phyloP scores from a whole-genome alignment of 1,140 invertebrate genomes.

The Scaptomyza graminum region DNA sequence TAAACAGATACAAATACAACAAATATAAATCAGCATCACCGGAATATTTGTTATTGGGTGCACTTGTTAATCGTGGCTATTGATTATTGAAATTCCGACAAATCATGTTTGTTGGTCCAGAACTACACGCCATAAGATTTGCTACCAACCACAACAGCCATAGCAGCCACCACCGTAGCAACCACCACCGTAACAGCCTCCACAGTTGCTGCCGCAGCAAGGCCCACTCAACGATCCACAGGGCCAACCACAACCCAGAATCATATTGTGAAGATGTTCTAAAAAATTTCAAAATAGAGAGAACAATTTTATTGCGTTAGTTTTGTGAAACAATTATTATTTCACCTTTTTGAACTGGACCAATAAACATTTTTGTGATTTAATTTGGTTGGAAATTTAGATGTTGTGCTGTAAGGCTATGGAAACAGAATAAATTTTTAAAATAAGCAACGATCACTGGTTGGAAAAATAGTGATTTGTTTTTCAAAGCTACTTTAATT shows the following conservation, averaged over 20 bases:
- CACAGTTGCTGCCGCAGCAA: conserved; percentile 18
- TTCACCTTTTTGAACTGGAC: conserved; percentile 37
- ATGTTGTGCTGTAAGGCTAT: not conserved
- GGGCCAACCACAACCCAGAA: conserved; percentile 39
- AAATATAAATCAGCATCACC: too few relatives aligned
- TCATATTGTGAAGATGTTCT: conserved; percentile 30
- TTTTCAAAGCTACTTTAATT: too few relatives aligned
- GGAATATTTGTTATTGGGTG: too few relatives aligned
- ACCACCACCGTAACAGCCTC: conserved; percentile 22
- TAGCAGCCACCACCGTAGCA: conserved; percentile 22
- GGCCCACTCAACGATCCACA: conserved; percentile 43
- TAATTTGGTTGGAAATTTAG: conserved; percentile 1
- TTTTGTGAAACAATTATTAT: not conserved
- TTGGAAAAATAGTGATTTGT: not conserved
- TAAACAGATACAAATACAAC: too few relatives aligned
- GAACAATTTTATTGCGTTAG: not conserved
- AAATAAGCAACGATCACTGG: not conserved
- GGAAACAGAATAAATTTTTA: conserved; percentile 1
- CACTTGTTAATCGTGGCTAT: too few relatives aligned
- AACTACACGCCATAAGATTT: conserved; percentile 4
- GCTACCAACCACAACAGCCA: not conserved
- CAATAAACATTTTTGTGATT: conserved; percentile 29
- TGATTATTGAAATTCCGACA: too few relatives aligned
- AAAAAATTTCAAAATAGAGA: too few relatives aligned
- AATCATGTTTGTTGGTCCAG: not conserved